phyloP scores from a whole-genome alignment of 2,113 vertebrate genomes.

The Jacana jacana region DNA sequence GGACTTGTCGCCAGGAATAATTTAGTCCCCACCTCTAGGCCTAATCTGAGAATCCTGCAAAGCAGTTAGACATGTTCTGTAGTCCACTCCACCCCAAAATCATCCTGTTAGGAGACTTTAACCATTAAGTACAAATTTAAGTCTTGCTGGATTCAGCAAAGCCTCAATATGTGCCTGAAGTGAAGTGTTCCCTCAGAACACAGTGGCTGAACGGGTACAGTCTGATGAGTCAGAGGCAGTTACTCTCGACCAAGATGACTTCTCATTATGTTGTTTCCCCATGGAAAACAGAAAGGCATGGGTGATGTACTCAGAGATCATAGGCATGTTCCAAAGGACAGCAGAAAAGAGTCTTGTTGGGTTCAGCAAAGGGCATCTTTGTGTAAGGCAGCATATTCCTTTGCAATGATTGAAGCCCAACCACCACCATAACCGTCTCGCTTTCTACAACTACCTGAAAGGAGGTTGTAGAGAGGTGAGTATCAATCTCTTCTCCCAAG shows the following conservation, averaged over 20 bases:
- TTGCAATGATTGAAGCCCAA: neutral
- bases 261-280: conserved; percentile 52
- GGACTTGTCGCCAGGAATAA: neutral
- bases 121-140: neutral
- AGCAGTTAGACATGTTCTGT: neutral
- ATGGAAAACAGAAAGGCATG: neutral
- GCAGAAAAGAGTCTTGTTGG: neutral
- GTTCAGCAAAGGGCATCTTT: neutral
- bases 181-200: neutral
- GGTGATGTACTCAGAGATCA: conserved; percentile 9
- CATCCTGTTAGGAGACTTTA: neutral
- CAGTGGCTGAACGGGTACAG: neutral
- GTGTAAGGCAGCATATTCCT: neutral
- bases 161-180: neutral
- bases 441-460: neutral
- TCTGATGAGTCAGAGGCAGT: neutral
- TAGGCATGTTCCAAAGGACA: neutral
- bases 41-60: neutral
- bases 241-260: neutral
- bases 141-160: neutral
- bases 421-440: neutral
- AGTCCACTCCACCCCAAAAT: neutral
- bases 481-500: neutral
- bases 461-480: neutral
- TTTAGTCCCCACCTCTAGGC: neutral